Conservation (phyloP, 1,140 invertebrate species). For the Drusus annulatus region DNA sequence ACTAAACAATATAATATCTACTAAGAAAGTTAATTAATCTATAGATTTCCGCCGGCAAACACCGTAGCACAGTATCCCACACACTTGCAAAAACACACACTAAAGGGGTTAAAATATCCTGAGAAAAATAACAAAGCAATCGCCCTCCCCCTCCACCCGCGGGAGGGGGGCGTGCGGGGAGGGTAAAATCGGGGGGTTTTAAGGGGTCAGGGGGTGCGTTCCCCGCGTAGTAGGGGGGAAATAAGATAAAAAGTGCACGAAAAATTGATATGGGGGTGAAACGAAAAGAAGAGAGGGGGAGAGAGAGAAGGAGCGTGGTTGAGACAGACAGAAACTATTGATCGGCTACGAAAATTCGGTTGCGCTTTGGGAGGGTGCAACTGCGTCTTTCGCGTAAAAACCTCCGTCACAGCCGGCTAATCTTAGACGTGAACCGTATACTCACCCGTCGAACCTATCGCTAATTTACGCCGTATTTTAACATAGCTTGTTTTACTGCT, state of each 20-base stretch:
- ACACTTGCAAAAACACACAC: conserved; percentile 25
- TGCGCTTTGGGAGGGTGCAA: conserved; percentile 51
- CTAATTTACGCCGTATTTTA: too few species aligned
- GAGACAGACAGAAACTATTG: conserved; percentile 58
- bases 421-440: too few species aligned
- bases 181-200: neutral
- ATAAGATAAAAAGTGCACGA: conserved; percentile 59
- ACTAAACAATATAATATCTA: neutral
- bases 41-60: conserved; percentile 11
- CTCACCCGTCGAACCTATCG: too few species aligned
- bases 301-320: conserved; percentile 46
- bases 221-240: conserved; percentile 33
- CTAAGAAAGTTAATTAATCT: conserved; percentile 34
- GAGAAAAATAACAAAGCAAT: conserved; percentile 48
- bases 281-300: conserved; percentile 43
- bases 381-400: conserved; percentile 50
- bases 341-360: conserved; percentile 59
- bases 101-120: conserved; percentile 34
- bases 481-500: too few species aligned
- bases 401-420: neutral
- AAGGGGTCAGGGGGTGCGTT: conserved; percentile 17
- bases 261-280: conserved; percentile 58
- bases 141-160: neutral
- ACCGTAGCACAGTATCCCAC: conserved; percentile 13
- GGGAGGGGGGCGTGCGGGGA: neutral